These are phyloP conservation scores for Phalacrocorax brasilianus DNA, from an alignment of 2,113 vertebrate genomes.

Conservation along the genomic window DNA sequence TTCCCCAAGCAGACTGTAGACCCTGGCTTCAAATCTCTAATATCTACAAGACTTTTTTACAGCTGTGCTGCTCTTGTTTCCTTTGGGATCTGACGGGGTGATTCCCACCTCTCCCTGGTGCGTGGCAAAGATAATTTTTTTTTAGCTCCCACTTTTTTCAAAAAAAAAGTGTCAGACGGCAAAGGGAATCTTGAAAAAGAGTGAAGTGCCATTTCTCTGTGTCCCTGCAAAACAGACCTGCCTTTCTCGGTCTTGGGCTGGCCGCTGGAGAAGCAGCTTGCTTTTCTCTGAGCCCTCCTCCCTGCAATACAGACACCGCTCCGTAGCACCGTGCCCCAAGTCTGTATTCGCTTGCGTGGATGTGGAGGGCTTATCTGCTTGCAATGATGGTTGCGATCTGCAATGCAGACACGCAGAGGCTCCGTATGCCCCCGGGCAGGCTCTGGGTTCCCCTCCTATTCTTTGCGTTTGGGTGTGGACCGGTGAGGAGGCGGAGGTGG, in stretches of 20 bases:
- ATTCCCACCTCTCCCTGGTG: not conserved
- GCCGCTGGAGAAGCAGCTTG: not conserved
- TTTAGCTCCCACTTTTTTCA: not conserved
- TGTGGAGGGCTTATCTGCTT: not conserved
- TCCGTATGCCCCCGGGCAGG: not conserved
- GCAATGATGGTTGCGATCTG: not conserved
- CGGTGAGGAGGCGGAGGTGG: not conserved
- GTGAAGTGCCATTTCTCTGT: not conserved
- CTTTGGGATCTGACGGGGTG: not conserved
- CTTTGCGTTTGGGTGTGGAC: not conserved
- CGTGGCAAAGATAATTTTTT: not conserved
- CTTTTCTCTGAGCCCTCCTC: not conserved
- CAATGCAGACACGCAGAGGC: not conserved
- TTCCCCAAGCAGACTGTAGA: not conserved
- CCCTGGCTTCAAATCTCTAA: not conserved
- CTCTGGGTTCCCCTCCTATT: not conserved
- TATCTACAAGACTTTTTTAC: not conserved
- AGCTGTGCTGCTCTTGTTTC: not conserved
- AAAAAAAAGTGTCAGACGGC: not conserved
- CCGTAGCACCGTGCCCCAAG: fast-evolving
- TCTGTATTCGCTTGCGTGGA: not conserved
- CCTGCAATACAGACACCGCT: fast-evolving
- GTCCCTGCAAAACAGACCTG: not conserved
- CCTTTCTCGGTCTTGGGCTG: not conserved
- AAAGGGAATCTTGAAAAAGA: not conserved